A percentile compares a stretch with the other conserved stretches of the same genome.
These are phyloP conservation scores for Kryphioiulus occultus DNA, from an alignment of 2,888 invertebrate genomes.

Conservation along the genomic window DNA sequence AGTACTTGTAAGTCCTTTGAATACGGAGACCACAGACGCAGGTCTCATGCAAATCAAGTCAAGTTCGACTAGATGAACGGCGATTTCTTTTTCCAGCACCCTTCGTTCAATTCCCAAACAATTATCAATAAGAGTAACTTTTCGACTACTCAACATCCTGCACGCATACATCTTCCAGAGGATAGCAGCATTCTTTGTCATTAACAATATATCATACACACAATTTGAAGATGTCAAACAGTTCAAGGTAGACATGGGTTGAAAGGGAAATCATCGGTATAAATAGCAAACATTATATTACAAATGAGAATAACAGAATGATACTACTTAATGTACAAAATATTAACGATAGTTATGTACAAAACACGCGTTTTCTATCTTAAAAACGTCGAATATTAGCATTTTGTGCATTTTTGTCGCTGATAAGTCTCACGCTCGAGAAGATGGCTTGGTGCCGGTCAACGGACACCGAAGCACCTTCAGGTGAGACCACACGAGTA, in stretches of 20 bases:
- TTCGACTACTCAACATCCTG: neutral
- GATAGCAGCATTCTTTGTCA: neutral
- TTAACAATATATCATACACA: neutral
- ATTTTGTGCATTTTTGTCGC: neutral
- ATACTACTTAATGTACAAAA: slow-evolving; percentile 27
- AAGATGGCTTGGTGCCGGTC: neutral
- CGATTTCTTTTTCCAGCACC: too few species aligned
- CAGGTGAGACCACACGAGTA: neutral
- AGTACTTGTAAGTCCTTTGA: too few species aligned
- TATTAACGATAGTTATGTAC: slow-evolving; percentile 27
- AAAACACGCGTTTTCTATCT: neutral
- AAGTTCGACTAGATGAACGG: too few species aligned
- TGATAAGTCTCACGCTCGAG: neutral
- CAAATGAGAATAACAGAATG: slow-evolving; percentile 27
- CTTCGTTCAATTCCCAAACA: neutral
- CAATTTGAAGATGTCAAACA: slow-evolving; percentile 15
- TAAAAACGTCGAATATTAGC: neutral
- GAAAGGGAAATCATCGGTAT: neutral
- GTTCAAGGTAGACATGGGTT: neutral
- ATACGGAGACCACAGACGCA: too few species aligned
- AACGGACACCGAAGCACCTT: neutral
- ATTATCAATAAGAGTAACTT: neutral
- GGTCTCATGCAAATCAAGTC: too few species aligned
- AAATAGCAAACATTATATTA: slow-evolving; percentile 40
- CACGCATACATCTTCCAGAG: neutral